These are phyloP conservation scores for Antechinus stuartii DNA, from an alignment of 2,113 vertebrate genomes.

Conservation along the genomic window DNA sequence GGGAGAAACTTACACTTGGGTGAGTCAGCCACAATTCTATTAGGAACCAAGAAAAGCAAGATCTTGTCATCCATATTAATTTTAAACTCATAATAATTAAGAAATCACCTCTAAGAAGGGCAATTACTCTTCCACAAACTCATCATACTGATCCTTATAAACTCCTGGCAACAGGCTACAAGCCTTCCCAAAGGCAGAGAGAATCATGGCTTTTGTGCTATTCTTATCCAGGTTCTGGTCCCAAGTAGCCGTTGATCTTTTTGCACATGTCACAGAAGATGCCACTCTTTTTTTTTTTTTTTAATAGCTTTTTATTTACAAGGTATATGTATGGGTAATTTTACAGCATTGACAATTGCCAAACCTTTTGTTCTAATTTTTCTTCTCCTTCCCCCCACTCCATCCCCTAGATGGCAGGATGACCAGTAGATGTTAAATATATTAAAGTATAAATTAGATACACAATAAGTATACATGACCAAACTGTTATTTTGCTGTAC, in stretches of 20 bases:
- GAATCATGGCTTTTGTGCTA: conserved; percentile 91
- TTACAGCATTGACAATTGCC: no score
- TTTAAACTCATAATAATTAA: conserved; percentile 25
- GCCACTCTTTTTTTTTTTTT: conserved; percentile 60
- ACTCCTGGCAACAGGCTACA: conserved; percentile 91
- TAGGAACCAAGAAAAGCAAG: conserved; percentile 51
- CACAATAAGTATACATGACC: no score
- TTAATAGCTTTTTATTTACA: neutral
- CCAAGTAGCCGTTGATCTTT: conserved; percentile 89
- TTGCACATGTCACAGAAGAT: conserved; percentile 94
- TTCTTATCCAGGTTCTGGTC: conserved; percentile 91
- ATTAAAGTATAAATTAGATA: no score
- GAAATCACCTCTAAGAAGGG: conserved; percentile 79
- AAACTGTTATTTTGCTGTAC: no score
- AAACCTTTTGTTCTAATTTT: no score
- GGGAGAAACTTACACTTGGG: neutral
- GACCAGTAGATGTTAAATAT: no score
- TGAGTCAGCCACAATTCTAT: neutral
- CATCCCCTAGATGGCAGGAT: no score
- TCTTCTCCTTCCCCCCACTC: no score
- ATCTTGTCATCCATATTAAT: neutral
- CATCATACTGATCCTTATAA: conserved; percentile 90
- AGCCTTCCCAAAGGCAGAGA: conserved; percentile 91
- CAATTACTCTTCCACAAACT: conserved; percentile 91
- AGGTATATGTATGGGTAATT: no score